Evolutionary conservation across 2,888 invertebrate genomes (phyloP).

Genomic region (Luffia ferchaultella): DNA sequence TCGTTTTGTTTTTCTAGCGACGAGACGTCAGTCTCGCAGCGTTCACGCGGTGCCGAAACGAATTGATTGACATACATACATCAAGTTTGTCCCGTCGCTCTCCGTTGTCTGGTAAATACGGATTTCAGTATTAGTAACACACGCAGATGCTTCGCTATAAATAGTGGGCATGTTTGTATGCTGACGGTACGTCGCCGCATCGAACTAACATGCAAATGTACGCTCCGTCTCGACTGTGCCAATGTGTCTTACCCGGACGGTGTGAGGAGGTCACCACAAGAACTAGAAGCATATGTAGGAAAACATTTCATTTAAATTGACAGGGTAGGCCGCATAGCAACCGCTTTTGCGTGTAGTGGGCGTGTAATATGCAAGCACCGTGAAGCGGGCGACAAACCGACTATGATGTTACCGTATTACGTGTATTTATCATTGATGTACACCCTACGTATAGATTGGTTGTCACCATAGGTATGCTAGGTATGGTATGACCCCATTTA

Average conservation of each 20-base stretch:
- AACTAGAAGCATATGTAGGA: neutral
- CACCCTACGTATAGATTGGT: too few species aligned
- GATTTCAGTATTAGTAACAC: too few species aligned
- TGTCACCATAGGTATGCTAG: too few species aligned
- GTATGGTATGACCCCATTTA: too few species aligned
- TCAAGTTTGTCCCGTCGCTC: too few species aligned
- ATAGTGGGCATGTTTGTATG: constrained; percentile 34
- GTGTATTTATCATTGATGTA: too few species aligned
- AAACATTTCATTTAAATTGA: neutral
- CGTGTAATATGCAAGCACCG: neutral
- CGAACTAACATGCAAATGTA: constrained; percentile 25
- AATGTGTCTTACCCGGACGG: neutral
- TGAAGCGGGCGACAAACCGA: neutral
- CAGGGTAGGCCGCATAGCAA: neutral
- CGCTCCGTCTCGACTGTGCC: neutral
- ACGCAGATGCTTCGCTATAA: constrained; percentile 17
- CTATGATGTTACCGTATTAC: neutral
- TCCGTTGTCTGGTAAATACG: too few species aligned
- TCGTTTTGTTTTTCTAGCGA: too few species aligned
- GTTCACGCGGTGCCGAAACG: neutral
- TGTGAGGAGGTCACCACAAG: neutral
- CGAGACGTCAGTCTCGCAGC: too few species aligned
- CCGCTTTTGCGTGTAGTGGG: neutral
- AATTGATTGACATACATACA: neutral
- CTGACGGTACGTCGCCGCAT: constrained; percentile 26